A percentile compares a stretch with the other conserved stretches of the same genome.
Conservation (phyloP, 2,888 invertebrate species). For the Dorcus hopei region DNA sequence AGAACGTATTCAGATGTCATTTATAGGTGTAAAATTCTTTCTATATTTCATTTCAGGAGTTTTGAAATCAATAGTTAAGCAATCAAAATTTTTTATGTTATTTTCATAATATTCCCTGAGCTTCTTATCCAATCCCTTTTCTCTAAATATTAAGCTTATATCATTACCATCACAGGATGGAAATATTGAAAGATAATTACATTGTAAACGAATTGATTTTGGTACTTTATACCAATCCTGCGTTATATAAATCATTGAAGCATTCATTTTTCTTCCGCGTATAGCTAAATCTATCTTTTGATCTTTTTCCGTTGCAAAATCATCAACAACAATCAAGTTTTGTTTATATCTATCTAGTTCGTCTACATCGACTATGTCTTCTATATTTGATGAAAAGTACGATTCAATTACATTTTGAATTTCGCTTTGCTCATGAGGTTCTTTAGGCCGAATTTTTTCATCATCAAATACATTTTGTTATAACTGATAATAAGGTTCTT, state of each 20-base stretch:
- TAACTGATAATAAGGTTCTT: slow-evolving; percentile 15
- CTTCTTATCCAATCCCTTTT: slow-evolving; percentile 10
- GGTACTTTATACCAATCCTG: slow-evolving; percentile 12
- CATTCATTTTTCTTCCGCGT: neutral
- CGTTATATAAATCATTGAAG: slow-evolving; percentile 4
- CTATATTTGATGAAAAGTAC: neutral
- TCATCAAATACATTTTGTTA: slow-evolving; percentile 2
- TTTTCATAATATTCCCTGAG: slow-evolving; percentile 3
- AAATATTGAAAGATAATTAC: slow-evolving; percentile 14
- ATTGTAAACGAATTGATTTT: slow-evolving; percentile 13
- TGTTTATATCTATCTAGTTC: slow-evolving; percentile 1
- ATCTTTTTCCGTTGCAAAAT: neutral
- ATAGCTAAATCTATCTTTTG: slow-evolving; percentile 5
- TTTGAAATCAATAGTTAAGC: slow-evolving; percentile 14
- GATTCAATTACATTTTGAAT: neutral
- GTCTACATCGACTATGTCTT: neutral
- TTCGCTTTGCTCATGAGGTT: too few species aligned
- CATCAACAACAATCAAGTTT: neutral
- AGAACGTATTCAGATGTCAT: neutral
- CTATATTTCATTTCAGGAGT: slow-evolving; percentile 10
- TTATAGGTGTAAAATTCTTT: slow-evolving; percentile 10
- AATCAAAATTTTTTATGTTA: slow-evolving; percentile 8
- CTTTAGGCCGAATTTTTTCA: too few species aligned
- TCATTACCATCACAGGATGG: slow-evolving; percentile 9
- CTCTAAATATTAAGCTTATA: slow-evolving; percentile 5